These are phyloP conservation scores for Aleadryas rufinucha DNA, from an alignment of 2,113 vertebrate species.

Conservation along the genomic window DNA sequence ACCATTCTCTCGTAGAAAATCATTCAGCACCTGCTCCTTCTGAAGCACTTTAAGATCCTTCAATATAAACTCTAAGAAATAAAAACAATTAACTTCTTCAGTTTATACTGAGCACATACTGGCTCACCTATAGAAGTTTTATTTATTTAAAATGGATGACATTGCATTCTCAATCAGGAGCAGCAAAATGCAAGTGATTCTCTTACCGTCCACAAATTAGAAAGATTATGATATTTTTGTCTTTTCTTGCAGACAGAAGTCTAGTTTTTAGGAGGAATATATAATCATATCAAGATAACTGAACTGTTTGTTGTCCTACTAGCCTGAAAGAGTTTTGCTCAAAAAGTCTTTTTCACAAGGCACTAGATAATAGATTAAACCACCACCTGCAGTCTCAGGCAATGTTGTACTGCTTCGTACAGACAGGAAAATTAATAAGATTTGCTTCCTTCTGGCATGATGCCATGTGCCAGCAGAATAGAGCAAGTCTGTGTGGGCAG, in stretches of 20 bases:
- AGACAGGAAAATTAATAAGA: not conserved
- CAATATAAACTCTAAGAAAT: not conserved
- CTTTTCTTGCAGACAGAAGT: not conserved
- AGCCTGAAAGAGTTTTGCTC: not conserved
- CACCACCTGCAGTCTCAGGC: rapidly evolving
- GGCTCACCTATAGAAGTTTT: not conserved
- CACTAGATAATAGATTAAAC: not conserved
- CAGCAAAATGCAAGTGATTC: not conserved
- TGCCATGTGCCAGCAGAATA: not conserved
- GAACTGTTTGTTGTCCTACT: not conserved
- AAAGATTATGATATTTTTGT: not conserved
- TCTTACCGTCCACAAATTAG: not conserved
- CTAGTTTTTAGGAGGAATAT: not conserved
- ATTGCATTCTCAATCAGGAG: not conserved
- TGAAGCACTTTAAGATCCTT: not conserved
- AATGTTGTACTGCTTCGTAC: not conserved
- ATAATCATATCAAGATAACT: not conserved
- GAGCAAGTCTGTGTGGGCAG: not conserved
- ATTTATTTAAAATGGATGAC: not conserved
- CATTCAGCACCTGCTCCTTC: not conserved
- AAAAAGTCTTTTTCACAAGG: not conserved
- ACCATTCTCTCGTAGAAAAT: not conserved
- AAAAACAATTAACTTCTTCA: not conserved
- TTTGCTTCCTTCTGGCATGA: not conserved
- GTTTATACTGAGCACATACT: not conserved